These are phyloP conservation scores for Varanus salvator DNA, from an alignment of 2,113 vertebrate genomes.

Conservation along the genomic window DNA sequence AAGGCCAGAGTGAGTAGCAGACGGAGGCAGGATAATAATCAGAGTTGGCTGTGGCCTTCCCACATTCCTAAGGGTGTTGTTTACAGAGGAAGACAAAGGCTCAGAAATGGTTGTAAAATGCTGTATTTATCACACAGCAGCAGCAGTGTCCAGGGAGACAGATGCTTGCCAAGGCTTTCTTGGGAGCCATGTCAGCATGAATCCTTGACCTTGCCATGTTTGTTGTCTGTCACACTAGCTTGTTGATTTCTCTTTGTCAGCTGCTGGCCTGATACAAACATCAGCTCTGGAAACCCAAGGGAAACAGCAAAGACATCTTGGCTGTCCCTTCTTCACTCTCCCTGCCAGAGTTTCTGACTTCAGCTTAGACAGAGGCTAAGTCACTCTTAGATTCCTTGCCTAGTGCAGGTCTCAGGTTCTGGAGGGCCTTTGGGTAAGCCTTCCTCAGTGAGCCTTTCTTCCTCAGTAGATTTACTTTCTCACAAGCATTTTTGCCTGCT, in stretches of 20 bases:
- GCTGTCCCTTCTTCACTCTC: not conserved
- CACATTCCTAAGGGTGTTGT: not conserved
- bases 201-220: conserved; percentile 15
- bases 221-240: not conserved
- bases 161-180: conserved; percentile 2
- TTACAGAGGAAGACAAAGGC: conserved; percentile 11
- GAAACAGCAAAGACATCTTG: conserved; percentile 16
- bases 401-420: no score
- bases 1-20: not conserved
- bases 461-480: no score
- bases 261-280: accelerated
- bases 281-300: conserved; percentile 3
- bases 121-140: conserved; percentile 20
- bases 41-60: not conserved
- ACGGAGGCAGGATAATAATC: not conserved
- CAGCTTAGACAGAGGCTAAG: not conserved
- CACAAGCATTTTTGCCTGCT: no score
- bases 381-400: no score
- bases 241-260: not conserved
- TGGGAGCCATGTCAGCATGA: not conserved
- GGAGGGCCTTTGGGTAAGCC: no score
- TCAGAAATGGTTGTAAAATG: not conserved
- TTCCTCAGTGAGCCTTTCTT: no score
- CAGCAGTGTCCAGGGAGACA: conserved; percentile 36
- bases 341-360: not conserved